These are phyloP conservation scores for Thymelicus acteon DNA, from an alignment of 2,888 invertebrate species.

Conservation along the genomic window DNA sequence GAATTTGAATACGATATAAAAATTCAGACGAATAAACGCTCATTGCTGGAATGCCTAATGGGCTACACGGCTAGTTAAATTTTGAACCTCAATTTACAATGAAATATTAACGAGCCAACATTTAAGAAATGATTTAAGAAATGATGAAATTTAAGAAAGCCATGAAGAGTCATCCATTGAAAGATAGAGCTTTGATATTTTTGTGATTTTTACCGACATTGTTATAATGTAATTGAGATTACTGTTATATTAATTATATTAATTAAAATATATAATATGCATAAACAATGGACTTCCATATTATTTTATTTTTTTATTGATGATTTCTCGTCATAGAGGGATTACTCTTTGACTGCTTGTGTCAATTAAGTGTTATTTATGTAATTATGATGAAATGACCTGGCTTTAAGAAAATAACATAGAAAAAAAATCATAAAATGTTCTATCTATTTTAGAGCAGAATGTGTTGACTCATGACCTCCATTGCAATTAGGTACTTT, in stretches of 20 bases:
- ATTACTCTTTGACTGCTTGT: too few relatives aligned
- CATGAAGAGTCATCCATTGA: neutral
- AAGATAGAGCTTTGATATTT: neutral
- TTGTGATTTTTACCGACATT: too few relatives aligned
- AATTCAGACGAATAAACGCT: conserved; percentile 12
- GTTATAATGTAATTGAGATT: too few relatives aligned
- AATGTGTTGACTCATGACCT: conserved; percentile 26
- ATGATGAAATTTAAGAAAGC: too few relatives aligned
- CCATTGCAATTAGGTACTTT: conserved; percentile 25
- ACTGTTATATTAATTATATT: too few relatives aligned
- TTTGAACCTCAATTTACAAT: conserved; percentile 18
- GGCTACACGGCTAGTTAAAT: conserved; percentile 31
- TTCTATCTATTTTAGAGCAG: conserved; percentile 24
- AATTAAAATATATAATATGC: too few relatives aligned
- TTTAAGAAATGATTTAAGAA: neutral
- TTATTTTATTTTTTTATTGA: too few relatives aligned
- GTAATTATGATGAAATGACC: too few relatives aligned
- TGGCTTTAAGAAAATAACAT: too few relatives aligned
- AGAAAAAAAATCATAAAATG: neutral
- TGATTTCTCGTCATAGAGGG: too few relatives aligned
- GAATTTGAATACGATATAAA: conserved; percentile 46
- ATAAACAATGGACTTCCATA: too few relatives aligned
- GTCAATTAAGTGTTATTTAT: too few relatives aligned
- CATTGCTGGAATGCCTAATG: conserved; percentile 11
- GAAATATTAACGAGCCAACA: neutral